These are phyloP conservation scores for Sebastes variabilis DNA, from an alignment of 2,797 vertebrate species.

Conservation along the genomic window DNA sequence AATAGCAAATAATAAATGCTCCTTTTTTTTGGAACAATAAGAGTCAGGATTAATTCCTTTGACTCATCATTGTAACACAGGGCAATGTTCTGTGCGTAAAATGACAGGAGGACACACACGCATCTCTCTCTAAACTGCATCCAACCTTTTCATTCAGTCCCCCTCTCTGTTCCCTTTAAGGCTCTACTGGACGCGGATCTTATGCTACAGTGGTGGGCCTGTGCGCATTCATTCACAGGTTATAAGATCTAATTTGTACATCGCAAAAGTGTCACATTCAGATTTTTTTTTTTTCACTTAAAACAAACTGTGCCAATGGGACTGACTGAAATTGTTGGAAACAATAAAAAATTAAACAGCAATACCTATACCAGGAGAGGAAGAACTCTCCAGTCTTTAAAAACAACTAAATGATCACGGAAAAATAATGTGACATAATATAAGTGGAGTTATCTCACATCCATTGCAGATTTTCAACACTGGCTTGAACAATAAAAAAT, in stretches of 20 bases:
- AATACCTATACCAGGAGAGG: neutral
- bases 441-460: neutral
- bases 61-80: neutral
- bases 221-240: neutral
- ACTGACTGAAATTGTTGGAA: neutral
- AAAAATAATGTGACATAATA: neutral
- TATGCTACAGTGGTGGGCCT: neutral
- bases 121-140: neutral
- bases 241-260: neutral
- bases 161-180: neutral
- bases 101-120: neutral
- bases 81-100: neutral
- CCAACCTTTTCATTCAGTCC: conserved; percentile 4
- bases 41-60: neutral
- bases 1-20: neutral
- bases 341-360: neutral
- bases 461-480: neutral
- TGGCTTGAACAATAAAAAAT: neutral
- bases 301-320: neutral
- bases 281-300: no score
- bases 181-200: neutral
- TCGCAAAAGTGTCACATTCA: neutral
- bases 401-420: neutral
- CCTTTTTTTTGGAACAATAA: neutral
- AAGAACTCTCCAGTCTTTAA: neutral